Conservation (phyloP, 2,113 vertebrate genomes). For the Nothobranchius furzeri region DNA sequence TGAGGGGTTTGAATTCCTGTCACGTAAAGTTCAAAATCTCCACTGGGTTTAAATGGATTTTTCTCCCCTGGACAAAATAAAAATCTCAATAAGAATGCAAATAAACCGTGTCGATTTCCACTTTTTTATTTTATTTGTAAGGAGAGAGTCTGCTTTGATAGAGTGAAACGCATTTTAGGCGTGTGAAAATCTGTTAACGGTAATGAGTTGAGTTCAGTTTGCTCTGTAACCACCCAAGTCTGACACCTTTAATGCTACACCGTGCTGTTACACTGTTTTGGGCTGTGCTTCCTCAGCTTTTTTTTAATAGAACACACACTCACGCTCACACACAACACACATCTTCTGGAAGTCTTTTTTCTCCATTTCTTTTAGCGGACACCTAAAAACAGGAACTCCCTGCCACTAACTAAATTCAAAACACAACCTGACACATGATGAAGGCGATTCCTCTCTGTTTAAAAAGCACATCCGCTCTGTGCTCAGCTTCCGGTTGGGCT, state of each 20-base stretch:
- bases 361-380: not conserved
- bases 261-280: too few species aligned
- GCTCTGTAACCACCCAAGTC: too few species aligned
- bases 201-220: too few species aligned
- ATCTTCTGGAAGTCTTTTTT: not conserved
- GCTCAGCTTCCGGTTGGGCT: conserved; percentile 40
- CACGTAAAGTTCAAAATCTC: not conserved
- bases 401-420: conserved; percentile 26
- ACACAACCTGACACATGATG: conserved; percentile 10
- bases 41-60: not conserved
- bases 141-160: too few species aligned
- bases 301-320: not conserved
- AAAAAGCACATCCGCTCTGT: conserved; percentile 45
- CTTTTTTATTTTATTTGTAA: too few species aligned
- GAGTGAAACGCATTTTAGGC: too few species aligned
- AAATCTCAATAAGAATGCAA: too few species aligned
- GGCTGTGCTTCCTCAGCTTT: too few species aligned
- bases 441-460: conserved; percentile 32
- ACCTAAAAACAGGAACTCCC: not conserved
- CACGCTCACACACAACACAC: too few species aligned
- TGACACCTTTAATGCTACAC: too few species aligned
- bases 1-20: not conserved
- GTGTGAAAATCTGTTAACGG: too few species aligned
- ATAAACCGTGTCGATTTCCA: too few species aligned
- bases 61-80: not conserved